Conservation (phyloP, 2,888 invertebrate genomes). For the Argyresthia albistria region DNA sequence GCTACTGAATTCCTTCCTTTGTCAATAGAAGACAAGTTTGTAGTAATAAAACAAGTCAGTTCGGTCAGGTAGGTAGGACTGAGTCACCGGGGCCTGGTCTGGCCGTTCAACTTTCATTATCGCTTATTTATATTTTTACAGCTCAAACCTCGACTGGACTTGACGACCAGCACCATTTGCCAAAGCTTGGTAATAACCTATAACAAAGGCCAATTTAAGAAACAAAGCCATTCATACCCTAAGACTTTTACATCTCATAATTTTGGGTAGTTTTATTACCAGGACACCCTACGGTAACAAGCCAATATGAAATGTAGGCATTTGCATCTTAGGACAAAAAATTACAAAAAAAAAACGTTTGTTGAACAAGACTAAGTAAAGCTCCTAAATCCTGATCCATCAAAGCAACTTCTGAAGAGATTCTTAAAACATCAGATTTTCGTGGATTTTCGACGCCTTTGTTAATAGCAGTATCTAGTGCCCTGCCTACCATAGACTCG, state of each 20-base stretch:
- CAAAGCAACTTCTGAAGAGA: too few species aligned
- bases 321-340: too few species aligned
- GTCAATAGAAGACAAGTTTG: conserved; percentile 29
- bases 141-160: conserved; percentile 27
- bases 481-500: neutral
- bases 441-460: conserved; percentile 1
- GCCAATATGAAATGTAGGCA: too few species aligned
- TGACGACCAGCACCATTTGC: conserved; percentile 3
- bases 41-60: conserved; percentile 20
- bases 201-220: conserved; percentile 1
- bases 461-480: conserved; percentile 7
- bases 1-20: conserved; percentile 36
- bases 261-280: neutral
- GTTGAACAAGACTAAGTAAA: too few species aligned
- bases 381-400: too few species aligned
- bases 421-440: too few species aligned
- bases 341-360: too few species aligned
- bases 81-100: conserved; percentile 44
- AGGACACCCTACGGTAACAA: too few species aligned
- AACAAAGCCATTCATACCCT: neutral
- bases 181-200: neutral
- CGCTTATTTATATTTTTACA: conserved; percentile 57
- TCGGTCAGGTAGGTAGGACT: conserved; percentile 51
- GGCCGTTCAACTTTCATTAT: conserved; percentile 64
- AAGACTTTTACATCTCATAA: neutral